These are phyloP conservation scores for Palloptera scutellata DNA, from an alignment of 2,888 invertebrate genomes.

Conservation along the genomic window DNA sequence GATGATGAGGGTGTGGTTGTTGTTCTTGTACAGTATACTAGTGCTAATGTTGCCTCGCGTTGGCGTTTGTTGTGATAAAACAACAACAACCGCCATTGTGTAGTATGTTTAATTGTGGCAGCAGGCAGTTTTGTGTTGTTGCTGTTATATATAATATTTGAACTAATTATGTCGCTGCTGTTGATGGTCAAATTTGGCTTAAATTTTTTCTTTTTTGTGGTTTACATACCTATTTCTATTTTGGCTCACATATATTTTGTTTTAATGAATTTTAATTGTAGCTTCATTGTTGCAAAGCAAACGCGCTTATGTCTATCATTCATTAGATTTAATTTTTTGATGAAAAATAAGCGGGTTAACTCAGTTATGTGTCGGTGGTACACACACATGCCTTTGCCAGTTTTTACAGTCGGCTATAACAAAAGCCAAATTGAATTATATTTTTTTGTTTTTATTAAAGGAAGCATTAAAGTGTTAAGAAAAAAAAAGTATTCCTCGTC, in stretches of 20 bases:
- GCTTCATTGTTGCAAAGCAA: not conserved
- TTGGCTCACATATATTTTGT: conserved; percentile 40
- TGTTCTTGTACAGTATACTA: too few species aligned
- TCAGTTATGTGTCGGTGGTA: not conserved
- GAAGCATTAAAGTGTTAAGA: not conserved
- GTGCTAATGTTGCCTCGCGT: not conserved
- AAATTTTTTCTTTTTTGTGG: not conserved
- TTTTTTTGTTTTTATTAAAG: not conserved
- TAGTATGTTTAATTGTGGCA: not conserved
- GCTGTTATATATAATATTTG: conserved; percentile 23
- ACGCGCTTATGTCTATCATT: conserved; percentile 2
- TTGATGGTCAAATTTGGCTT: conserved; percentile 13
- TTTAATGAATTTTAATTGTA: conserved; percentile 48
- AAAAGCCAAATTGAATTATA: conserved; percentile 6
- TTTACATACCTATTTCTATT: not conserved
- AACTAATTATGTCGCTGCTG: not conserved
- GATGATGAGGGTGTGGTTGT: conserved; percentile 21
- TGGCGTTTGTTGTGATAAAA: not conserved
- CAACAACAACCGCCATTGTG: conserved; percentile 5
- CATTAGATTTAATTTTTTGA: not conserved
- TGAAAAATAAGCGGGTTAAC: not conserved
- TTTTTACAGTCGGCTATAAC: conserved; percentile 14
- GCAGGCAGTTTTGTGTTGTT: conserved; percentile 32
- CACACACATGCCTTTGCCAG: not conserved
- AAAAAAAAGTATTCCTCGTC: not conserved